Conservation (phyloP, 2,888 invertebrate genomes). For the Belgica antarctica region DNA sequence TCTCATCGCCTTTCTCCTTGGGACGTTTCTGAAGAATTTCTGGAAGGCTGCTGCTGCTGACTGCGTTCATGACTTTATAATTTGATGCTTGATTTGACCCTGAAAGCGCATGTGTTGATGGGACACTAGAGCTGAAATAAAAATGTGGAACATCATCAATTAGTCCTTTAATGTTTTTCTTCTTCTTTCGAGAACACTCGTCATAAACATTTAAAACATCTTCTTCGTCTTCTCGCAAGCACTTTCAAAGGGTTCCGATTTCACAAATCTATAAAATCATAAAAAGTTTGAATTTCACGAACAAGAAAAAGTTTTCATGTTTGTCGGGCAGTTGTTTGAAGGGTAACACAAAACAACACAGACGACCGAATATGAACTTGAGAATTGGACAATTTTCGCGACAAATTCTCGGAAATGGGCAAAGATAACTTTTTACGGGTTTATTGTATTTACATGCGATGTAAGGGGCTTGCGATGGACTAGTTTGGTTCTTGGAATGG, state of each 20-base stretch:
- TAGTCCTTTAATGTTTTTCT: constrained; percentile 13
- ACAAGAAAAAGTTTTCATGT: neutral
- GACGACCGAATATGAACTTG: neutral
- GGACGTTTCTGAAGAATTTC: no score
- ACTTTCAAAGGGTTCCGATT: constrained; percentile 41
- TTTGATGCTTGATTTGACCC: constrained; percentile 40
- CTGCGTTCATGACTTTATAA: constrained; percentile 39
- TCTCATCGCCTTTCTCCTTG: neutral
- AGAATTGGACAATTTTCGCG: constrained; percentile 36
- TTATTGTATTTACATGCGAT: constrained; percentile 18
- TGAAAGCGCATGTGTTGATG: neutral
- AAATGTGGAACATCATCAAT: constrained; percentile 29
- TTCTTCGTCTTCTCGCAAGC: no score
- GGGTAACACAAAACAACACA: no score
- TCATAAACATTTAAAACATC: constrained; percentile 25
- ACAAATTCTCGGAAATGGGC: constrained; percentile 31
- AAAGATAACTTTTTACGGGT: constrained; percentile 1
- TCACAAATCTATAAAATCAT: constrained; percentile 43
- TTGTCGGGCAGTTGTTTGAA: constrained; percentile 25
- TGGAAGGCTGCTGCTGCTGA: no score
- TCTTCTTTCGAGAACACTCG: neutral
- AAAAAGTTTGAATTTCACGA: constrained; percentile 36
- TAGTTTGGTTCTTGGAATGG: neutral
- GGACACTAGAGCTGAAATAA: neutral
- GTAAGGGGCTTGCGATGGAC: neutral